Percentiles rank a stretch among this genome's conserved stretches.
Conservation (phyloP, 2,113 vertebrate species). For the Cichladusa arquata region DNA sequence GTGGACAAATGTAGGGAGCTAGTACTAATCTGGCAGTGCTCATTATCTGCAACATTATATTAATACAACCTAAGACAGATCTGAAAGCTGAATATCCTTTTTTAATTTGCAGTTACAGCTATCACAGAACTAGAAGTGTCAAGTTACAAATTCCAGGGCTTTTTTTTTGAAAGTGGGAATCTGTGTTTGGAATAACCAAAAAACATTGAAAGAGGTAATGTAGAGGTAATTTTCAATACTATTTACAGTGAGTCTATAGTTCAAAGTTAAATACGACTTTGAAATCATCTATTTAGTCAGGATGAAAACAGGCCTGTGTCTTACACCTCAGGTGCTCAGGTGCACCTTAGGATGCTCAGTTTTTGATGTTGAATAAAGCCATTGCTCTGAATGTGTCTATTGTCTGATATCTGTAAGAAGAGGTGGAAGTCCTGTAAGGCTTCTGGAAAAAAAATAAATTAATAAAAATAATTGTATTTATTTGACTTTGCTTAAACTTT, state of each 20-base stretch:
- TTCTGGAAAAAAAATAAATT: background rate
- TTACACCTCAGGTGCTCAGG: background rate
- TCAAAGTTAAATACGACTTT: background rate
- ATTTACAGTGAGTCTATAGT: background rate
- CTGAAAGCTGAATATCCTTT: background rate
- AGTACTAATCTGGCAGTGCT: conserved; percentile 9
- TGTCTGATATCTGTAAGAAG: background rate
- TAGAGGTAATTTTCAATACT: background rate
- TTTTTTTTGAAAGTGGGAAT: background rate
- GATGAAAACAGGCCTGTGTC: background rate
- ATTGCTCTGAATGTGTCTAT: background rate
- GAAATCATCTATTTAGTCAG: background rate
- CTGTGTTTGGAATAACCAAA: background rate
- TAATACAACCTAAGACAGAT: background rate
- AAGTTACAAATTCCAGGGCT: background rate
- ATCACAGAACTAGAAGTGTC: background rate
- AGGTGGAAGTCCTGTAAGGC: background rate
- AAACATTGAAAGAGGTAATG: too few species aligned
- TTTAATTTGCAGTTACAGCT: conserved; percentile 3
- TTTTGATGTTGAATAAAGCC: background rate
- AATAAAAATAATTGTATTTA: background rate
- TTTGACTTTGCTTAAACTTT: background rate
- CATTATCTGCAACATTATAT: conserved; percentile 8
- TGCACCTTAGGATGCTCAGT: background rate
- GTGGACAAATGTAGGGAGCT: background rate